Conservation (phyloP, 2,797 vertebrate genomes). For the Podarcis siculus region DNA sequence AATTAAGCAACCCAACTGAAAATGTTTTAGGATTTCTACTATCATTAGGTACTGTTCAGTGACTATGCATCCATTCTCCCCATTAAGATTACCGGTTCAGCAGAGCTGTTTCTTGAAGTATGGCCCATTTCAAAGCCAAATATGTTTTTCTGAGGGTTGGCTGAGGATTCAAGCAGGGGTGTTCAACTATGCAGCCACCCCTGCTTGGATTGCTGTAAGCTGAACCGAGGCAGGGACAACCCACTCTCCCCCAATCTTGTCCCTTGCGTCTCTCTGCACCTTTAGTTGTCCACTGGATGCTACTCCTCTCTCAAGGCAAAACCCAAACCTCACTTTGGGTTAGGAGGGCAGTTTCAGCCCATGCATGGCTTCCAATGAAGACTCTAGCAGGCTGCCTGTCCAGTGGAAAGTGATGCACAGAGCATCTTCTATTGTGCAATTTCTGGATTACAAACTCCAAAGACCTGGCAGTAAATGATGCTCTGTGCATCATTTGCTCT, state of each 20-base stretch:
- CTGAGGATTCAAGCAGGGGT: neutral
- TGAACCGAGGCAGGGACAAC: neutral
- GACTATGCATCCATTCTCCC: conserved; percentile 49
- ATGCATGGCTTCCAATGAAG: neutral
- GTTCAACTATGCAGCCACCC: neutral
- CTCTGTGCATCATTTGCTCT: neutral
- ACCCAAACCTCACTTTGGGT: neutral
- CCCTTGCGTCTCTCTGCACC: neutral
- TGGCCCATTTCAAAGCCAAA: conserved; percentile 22
- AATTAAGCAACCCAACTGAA: conserved; percentile 57
- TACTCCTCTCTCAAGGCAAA: neutral
- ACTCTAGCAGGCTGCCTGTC: neutral
- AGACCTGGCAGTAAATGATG: neutral
- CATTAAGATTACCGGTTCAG: conserved; percentile 46
- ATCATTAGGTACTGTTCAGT: conserved; percentile 59
- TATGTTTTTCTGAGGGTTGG: neutral
- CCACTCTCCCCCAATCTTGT: neutral
- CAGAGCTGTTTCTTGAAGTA: conserved; percentile 27
- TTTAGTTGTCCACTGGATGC: neutral
- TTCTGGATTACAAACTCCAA: neutral
- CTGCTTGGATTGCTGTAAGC: neutral
- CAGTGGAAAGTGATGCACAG: neutral
- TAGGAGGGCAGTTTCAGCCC: neutral
- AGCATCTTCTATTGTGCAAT: neutral
- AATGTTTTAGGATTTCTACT: conserved; percentile 18